phyloP scores from a whole-genome alignment of 2,797 vertebrate genomes.

The Austrolebias charrua region DNA sequence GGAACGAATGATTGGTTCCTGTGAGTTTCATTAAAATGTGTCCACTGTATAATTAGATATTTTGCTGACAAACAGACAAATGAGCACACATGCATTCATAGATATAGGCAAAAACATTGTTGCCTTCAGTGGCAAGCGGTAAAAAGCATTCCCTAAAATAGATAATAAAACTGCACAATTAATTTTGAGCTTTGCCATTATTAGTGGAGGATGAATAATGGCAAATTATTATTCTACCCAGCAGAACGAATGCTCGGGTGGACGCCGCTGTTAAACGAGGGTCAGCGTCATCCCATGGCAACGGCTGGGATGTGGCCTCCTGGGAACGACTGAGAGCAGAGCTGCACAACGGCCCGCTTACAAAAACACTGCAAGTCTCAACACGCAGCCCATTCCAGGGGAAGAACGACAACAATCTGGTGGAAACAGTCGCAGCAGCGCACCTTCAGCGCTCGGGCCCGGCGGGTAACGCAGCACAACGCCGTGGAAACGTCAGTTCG shows the following conservation, averaged over 20 bases:
- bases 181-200: conserved; percentile 32
- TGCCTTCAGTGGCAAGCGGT: no score
- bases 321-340: conserved; percentile 56
- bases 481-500: neutral
- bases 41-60: no score
- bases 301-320: conserved; percentile 58
- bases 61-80: no score
- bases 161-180: neutral
- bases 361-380: conserved; percentile 72
- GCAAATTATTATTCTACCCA: conserved; percentile 24
- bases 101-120: no score
- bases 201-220: neutral
- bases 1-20: no score
- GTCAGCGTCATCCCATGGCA: conserved; percentile 60
- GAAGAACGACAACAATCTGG: conserved; percentile 49
- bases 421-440: conserved; percentile 33
- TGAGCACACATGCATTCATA: no score
- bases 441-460: conserved; percentile 21
- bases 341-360: conserved; percentile 56
- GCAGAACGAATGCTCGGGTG: neutral
- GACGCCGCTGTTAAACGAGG: conserved; percentile 49
- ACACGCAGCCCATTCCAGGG: conserved; percentile 73
- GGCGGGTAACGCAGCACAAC: conserved; percentile 12
- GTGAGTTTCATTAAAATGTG: no score
- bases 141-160: neutral